phyloP scores from a whole-genome alignment of 2,113 vertebrate species.

The Emberiza fucata region DNA sequence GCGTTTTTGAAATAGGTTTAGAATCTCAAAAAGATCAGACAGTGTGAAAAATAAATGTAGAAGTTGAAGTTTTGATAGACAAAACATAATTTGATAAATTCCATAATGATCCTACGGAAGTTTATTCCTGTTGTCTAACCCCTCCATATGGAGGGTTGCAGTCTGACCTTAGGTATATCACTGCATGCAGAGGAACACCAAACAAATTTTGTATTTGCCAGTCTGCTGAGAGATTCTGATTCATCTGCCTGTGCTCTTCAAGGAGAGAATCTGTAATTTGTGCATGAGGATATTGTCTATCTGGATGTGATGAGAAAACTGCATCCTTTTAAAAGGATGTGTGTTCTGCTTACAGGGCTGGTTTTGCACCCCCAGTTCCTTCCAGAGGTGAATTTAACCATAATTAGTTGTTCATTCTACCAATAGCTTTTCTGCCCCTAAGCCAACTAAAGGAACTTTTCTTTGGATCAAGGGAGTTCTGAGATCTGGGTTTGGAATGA shows the following conservation, averaged over 20 bases:
- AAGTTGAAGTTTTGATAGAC: conserved; percentile 9
- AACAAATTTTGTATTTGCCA: not conserved
- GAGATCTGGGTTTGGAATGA: conserved; percentile 22
- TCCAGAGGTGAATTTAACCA: not conserved
- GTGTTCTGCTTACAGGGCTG: not conserved
- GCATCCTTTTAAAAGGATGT: not conserved
- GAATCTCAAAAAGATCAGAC: conserved; percentile 39
- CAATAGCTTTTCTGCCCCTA: not conserved
- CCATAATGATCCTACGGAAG: not conserved
- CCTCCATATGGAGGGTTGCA: not conserved
- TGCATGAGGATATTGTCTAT: not conserved
- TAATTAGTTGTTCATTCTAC: not conserved
- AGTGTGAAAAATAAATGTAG: conserved; percentile 12
- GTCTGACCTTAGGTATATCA: not conserved
- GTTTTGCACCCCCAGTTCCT: not conserved
- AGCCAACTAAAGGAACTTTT: not conserved
- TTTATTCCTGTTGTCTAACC: not conserved
- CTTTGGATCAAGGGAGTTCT: conserved; percentile 3
- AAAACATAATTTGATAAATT: not conserved
- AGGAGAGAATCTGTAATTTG: not conserved
- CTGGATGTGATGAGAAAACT: not conserved
- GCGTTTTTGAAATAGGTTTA: conserved; percentile 57
- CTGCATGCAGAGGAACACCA: not conserved
- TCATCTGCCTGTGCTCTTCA: not conserved
- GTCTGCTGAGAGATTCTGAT: not conserved